Evolutionary conservation across 2,888 invertebrate species (phyloP).

Genomic region (Amiota communis): DNA sequence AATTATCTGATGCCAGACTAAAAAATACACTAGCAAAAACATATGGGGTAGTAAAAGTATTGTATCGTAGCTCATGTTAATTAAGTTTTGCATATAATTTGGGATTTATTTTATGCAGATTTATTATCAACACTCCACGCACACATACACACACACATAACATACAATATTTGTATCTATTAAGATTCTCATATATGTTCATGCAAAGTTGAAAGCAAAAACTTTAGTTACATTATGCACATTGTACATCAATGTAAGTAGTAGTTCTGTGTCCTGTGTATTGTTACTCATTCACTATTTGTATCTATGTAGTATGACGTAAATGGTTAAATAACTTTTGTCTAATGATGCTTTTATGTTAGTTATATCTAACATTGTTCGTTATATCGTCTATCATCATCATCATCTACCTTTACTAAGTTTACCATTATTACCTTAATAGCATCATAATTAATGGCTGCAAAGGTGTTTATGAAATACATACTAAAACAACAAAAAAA

Average conservation of each 20-base stretch:
- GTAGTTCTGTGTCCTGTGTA: constrained; percentile 30
- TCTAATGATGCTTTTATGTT: constrained; percentile 28
- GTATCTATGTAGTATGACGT: not conserved
- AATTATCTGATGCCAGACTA: constrained; percentile 44
- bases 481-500: not conserved
- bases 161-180: not conserved
- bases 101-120: constrained; percentile 57
- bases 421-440: constrained; percentile 28
- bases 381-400: not conserved
- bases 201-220: constrained; percentile 28
- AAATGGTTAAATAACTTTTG: constrained; percentile 16
- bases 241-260: constrained; percentile 35
- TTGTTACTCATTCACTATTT: constrained; percentile 5
- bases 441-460: constrained; percentile 39
- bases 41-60: no score
- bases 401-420: no score
- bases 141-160: not conserved
- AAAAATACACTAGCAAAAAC: no score
- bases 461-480: constrained; percentile 56
- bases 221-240: constrained; percentile 40
- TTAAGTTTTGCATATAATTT: constrained; percentile 50
- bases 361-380: constrained; percentile 26
- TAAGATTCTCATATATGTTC: no score
- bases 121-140: constrained; percentile 45
- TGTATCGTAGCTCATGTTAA: constrained; percentile 60